phyloP scores from a whole-genome alignment of 2,888 invertebrate species.

The Luperina testacea region DNA sequence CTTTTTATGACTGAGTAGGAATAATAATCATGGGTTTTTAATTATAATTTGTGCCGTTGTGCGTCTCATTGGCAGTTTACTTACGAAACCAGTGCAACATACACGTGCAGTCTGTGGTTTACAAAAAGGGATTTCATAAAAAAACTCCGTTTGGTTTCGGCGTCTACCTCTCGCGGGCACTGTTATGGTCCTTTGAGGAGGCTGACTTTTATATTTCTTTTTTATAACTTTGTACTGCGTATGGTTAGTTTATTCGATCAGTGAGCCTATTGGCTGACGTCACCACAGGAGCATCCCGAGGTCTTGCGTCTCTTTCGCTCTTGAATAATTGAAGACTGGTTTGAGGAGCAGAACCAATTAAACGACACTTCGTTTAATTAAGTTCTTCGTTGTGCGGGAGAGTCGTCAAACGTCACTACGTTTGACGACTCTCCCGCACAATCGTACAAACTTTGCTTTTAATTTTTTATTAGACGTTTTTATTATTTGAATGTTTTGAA shows the following conservation, averaged over 20 bases:
- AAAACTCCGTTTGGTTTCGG: constrained; percentile 59
- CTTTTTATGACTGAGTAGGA: constrained; percentile 26
- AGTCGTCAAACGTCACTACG: too few relatives aligned
- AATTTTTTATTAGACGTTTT: constrained; percentile 42
- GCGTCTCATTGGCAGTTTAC: constrained; percentile 19
- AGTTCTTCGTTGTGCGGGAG: too few relatives aligned
- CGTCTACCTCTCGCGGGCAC: constrained; percentile 26
- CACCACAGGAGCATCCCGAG: constrained; percentile 76
- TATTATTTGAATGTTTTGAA: constrained; percentile 41
- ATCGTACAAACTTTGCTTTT: constrained; percentile 54
- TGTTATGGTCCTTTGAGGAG: constrained; percentile 47
- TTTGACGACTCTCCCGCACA: constrained; percentile 56
- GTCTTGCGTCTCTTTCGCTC: constrained; percentile 77
- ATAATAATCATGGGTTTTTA: constrained; percentile 12
- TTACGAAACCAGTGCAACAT: constrained; percentile 47
- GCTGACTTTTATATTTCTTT: constrained; percentile 53
- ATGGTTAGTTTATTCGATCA: constrained; percentile 77
- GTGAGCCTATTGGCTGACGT: constrained; percentile 79
- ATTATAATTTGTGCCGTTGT: constrained; percentile 23
- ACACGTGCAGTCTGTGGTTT: constrained; percentile 62
- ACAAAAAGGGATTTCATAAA: constrained; percentile 66
- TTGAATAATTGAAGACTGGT: constrained; percentile 63
- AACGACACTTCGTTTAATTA: too few relatives aligned
- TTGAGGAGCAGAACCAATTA: constrained; percentile 66
- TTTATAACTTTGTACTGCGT: constrained; percentile 60